Evolutionary conservation across 2,797 vertebrate genomes (phyloP).

Genomic region (Onychomys torridus): DNA sequence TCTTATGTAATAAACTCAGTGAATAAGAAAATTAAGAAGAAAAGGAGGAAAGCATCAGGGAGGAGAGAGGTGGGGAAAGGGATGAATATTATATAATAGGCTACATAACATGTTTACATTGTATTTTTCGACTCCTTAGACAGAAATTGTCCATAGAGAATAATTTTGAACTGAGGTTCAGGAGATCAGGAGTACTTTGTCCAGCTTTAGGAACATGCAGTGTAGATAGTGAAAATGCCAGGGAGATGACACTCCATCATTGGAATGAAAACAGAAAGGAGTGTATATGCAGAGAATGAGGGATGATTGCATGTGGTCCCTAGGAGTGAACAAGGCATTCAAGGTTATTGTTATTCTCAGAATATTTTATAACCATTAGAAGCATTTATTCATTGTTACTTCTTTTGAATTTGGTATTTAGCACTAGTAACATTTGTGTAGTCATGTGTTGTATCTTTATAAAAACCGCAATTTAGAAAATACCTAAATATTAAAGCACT

Average conservation of each 20-base stretch:
- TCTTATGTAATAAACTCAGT: not conserved
- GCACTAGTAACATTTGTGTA: not conserved
- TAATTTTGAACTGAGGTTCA: not conserved
- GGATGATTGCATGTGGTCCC: not conserved
- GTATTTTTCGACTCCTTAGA: not conserved
- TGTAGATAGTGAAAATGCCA: not conserved
- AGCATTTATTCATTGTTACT: not conserved
- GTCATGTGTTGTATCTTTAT: not conserved
- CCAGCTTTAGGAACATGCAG: not conserved
- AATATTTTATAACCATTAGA: not conserved
- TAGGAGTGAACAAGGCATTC: too few species aligned
- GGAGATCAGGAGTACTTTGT: not conserved
- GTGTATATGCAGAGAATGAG: not conserved
- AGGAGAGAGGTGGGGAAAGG: not conserved
- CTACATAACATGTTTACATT: not conserved
- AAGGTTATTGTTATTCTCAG: not conserved
- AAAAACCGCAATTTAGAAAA: slow-evolving; percentile 13
- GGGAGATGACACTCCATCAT: not conserved
- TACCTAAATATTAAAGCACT: not conserved
- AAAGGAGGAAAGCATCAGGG: not conserved
- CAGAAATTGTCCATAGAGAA: not conserved
- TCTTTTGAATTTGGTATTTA: not conserved
- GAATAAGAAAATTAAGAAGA: not conserved
- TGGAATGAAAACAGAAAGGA: not conserved
- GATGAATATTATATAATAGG: not conserved